A percentile compares a stretch with the other conserved stretches of the same genome.
Evolutionary conservation across 2,797 vertebrate species (phyloP).

Genomic region (Gambusia yucatana): DNA sequence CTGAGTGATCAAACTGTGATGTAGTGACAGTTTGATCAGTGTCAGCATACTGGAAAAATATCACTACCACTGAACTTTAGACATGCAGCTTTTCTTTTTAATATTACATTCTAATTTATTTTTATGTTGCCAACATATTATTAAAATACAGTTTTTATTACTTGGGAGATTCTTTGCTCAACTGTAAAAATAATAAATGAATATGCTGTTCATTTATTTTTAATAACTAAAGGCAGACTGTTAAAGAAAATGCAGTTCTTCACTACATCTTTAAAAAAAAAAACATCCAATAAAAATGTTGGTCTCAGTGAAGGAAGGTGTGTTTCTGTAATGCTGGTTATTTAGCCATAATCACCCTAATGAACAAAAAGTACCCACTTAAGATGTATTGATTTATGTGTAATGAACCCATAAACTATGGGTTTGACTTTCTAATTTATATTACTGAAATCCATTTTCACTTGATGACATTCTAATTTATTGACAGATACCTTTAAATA

Average conservation of each 20-base stretch:
- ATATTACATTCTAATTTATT: neutral
- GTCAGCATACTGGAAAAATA: neutral
- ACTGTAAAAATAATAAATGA: neutral
- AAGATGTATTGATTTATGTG: neutral
- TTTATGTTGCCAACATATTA: neutral
- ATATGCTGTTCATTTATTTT: neutral
- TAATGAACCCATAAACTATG: neutral
- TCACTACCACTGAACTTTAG: neutral
- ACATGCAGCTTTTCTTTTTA: neutral
- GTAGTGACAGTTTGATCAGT: too few relatives aligned
- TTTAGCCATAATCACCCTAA: neutral
- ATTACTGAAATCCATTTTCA: neutral
- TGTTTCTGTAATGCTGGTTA: neutral
- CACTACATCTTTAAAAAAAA: neutral
- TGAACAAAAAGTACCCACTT: neutral
- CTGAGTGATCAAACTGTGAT: neutral
- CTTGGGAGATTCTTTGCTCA: neutral
- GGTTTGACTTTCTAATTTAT: neutral
- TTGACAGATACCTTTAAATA: neutral
- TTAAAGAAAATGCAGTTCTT: neutral
- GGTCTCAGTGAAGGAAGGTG: neutral
- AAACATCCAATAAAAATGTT: neutral
- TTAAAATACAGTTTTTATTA: neutral
- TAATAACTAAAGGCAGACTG: neutral
- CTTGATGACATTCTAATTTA: neutral